These are phyloP conservation scores for Thermophis baileyi DNA, from an alignment of 2,113 vertebrate genomes.

Conservation along the genomic window DNA sequence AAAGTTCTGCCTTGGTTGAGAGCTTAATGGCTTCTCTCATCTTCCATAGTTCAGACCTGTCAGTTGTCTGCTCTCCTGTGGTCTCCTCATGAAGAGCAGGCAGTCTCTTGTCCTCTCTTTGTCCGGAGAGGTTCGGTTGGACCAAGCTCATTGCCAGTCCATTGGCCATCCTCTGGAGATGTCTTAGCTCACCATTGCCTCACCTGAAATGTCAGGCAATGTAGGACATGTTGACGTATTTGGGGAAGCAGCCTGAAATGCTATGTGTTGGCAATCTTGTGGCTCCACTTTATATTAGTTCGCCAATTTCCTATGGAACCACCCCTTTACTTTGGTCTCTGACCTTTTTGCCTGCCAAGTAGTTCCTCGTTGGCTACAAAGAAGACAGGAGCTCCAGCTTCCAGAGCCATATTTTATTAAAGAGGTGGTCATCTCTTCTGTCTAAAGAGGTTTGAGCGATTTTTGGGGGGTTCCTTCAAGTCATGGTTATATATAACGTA, in stretches of 20 bases:
- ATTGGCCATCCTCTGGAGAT: neutral
- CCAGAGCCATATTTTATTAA: neutral
- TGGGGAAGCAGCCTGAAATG: neutral
- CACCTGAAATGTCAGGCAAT: neutral
- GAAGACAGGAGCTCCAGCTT: neutral
- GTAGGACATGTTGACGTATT: neutral
- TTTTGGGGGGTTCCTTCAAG: neutral
- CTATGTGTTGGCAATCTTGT: neutral
- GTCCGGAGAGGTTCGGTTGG: neutral
- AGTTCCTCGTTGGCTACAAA: neutral
- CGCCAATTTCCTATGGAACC: neutral
- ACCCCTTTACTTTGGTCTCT: neutral
- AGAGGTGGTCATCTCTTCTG: neutral
- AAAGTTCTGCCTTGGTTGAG: neutral
- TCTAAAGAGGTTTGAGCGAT: neutral
- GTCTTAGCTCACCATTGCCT: neutral
- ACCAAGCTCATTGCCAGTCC: neutral
- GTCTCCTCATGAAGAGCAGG: neutral
- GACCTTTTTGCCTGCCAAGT: neutral
- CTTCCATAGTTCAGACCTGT: neutral
- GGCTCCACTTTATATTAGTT: neutral
- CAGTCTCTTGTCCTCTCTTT: neutral
- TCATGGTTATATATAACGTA: neutral
- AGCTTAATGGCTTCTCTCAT: neutral
- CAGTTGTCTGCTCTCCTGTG: neutral